phyloP scores from a whole-genome alignment of 2,888 invertebrate genomes.

The Plusia festucae region DNA sequence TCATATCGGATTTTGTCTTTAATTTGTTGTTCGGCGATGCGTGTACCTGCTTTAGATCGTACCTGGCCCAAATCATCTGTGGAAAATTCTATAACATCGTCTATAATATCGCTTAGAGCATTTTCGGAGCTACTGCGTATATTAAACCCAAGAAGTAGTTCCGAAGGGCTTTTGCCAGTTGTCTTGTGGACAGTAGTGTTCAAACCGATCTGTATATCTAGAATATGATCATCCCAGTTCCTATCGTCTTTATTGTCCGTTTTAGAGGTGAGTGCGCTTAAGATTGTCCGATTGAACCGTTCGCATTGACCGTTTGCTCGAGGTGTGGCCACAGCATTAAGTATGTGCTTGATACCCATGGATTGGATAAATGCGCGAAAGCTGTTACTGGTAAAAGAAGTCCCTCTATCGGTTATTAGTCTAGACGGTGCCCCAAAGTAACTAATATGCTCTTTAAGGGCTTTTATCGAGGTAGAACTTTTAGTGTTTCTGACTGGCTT shows the following conservation, averaged over 20 bases:
- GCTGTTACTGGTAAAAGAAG: slow-evolving; percentile 11
- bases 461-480: slow-evolving; percentile 6
- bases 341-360: not conserved
- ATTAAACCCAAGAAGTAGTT: slow-evolving; percentile 8
- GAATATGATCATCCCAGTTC: slow-evolving; percentile 16
- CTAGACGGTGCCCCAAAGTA: slow-evolving; percentile 12
- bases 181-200: slow-evolving; percentile 19
- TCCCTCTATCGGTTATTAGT: slow-evolving; percentile 22
- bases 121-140: slow-evolving; percentile 2
- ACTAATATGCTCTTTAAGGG: not conserved
- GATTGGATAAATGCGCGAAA: slow-evolving; percentile 6
- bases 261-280: slow-evolving; percentile 9
- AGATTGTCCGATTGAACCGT: slow-evolving; percentile 8
- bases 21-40: slow-evolving; percentile 7
- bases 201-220: slow-evolving; percentile 11
- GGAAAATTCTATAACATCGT: not conserved
- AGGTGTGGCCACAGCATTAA: not conserved
- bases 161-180: not conserved
- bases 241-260: slow-evolving; percentile 9
- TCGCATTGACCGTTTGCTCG: slow-evolving; percentile 6
- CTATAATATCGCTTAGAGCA: not conserved
- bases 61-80: not conserved
- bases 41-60: not conserved
- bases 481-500: slow-evolving; percentile 11
- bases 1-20: not conserved